phyloP scores from a whole-genome alignment of 23 tunicate genomes.

The Styela clava region DNA sequence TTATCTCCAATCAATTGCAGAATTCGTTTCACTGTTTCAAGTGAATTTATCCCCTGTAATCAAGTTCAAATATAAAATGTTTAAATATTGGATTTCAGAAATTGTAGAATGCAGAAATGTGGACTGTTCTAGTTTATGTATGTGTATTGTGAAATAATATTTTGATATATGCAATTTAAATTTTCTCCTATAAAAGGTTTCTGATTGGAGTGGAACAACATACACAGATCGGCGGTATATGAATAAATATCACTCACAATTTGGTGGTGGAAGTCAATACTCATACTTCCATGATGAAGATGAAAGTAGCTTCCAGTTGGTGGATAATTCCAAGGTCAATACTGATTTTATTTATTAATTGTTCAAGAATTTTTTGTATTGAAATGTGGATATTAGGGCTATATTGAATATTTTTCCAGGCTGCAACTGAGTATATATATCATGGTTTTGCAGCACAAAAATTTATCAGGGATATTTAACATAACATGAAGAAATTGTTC shows the following conservation, averaged over 20 bases:
- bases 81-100: too few relatives aligned
- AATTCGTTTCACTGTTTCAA: too few relatives aligned
- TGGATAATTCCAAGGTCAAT: conserved; percentile 88
- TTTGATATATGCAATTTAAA: too few relatives aligned
- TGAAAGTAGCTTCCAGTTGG: conserved; percentile 91
- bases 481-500: too few relatives aligned
- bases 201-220: conserved; percentile 99
- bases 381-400: background rate
- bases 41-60: too few relatives aligned
- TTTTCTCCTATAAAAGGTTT: conserved; percentile 70
- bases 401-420: background rate
- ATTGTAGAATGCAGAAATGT: too few relatives aligned
- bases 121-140: too few relatives aligned
- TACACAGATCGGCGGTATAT: conserved; percentile 88
- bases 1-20: too few relatives aligned
- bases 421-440: background rate
- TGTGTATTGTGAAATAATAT: too few relatives aligned
- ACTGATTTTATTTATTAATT: conserved; percentile 4
- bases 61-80: too few relatives aligned
- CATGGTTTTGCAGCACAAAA: background rate
- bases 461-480: too few relatives aligned
- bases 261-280: conserved; percentile 87
- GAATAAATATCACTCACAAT: conserved; percentile 88
- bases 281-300: conserved; percentile 99
- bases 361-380: background rate